Evolutionary conservation across 92 coral and sea anemone genomes (phyloP).

Genomic region (Micromussa lordhowensis): DNA sequence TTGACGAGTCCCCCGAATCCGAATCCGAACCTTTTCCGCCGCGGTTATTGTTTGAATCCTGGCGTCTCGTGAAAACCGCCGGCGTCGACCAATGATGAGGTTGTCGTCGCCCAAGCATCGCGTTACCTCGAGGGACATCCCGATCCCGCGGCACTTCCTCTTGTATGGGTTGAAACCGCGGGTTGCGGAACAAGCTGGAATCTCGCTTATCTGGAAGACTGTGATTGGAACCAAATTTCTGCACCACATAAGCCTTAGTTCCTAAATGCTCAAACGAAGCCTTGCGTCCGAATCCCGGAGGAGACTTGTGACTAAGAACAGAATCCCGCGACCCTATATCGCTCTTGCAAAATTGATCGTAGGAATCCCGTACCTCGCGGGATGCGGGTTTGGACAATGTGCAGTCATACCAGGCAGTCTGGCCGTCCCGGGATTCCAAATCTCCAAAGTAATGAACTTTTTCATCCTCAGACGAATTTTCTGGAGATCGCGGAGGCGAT

Average conservation of each 20-base stretch:
- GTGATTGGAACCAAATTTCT: constrained; percentile 77
- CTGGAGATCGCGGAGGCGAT: constrained; percentile 56
- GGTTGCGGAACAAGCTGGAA: constrained; percentile 54
- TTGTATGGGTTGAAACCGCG: constrained; percentile 66
- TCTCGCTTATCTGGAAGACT: constrained; percentile 78
- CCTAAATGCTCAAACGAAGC: constrained; percentile 80
- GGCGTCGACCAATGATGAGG: constrained; percentile 99
- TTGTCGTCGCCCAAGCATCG: constrained; percentile 62
- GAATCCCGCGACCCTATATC: constrained; percentile 95
- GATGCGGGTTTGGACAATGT: constrained; percentile 85
- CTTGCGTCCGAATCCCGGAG: constrained; percentile 60
- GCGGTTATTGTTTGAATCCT: constrained; percentile 70
- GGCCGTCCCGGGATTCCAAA: constrained; percentile 64
- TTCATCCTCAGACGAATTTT: constrained; percentile 56
- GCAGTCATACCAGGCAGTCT: constrained; percentile 89
- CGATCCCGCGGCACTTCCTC: constrained; percentile 61
- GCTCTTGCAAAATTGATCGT: constrained; percentile 90
- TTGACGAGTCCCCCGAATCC: constrained; percentile 68
- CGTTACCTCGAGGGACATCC: constrained; percentile 66
- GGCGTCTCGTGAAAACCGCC: constrained; percentile 78
- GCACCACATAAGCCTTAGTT: constrained; percentile 62
- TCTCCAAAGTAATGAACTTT: constrained; percentile 84
- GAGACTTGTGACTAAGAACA: constrained; percentile 53
- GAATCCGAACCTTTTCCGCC: constrained; percentile 69
- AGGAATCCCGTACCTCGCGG: constrained; percentile 97